Conservation (phyloP, 2,797 vertebrate species). For the Galaxias olidus region DNA sequence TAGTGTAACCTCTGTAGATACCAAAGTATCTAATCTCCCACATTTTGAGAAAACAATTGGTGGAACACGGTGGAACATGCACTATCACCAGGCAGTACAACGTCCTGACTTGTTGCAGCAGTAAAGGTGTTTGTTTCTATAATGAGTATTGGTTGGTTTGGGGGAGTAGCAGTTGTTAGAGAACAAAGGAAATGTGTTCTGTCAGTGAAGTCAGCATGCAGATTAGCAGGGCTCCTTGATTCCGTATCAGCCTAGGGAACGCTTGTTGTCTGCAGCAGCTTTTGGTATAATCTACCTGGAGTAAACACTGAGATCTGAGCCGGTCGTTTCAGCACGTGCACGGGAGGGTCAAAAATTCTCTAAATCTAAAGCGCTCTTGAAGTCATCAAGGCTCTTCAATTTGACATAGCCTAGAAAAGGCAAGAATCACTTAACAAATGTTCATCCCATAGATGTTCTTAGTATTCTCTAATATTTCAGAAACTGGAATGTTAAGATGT, state of each 20-base stretch:
- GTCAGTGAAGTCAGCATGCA: background rate
- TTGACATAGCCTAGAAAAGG: background rate
- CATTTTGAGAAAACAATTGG: conserved; percentile 25
- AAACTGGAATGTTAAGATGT: background rate
- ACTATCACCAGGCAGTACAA: too few relatives aligned
- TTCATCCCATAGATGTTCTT: background rate
- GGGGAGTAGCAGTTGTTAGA: background rate
- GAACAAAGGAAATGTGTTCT: conserved; percentile 1
- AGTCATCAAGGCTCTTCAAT: background rate
- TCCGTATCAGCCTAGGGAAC: background rate
- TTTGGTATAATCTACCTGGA: background rate
- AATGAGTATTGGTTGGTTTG: conserved; percentile 1
- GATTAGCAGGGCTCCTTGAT: background rate
- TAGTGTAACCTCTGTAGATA: conserved; percentile 36
- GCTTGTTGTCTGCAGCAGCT: background rate
- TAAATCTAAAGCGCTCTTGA: background rate
- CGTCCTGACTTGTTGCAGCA: background rate
- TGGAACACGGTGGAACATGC: conserved; percentile 10
- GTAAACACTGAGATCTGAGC: background rate
- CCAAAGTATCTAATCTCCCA: conserved; percentile 29
- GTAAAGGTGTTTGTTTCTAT: background rate
- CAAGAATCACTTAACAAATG: too few relatives aligned
- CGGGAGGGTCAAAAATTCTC: background rate
- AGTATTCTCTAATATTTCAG: background rate
- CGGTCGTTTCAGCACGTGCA: background rate